Conservation (phyloP, 2,113 vertebrate species). For the Melanotaenia duboulayi region DNA sequence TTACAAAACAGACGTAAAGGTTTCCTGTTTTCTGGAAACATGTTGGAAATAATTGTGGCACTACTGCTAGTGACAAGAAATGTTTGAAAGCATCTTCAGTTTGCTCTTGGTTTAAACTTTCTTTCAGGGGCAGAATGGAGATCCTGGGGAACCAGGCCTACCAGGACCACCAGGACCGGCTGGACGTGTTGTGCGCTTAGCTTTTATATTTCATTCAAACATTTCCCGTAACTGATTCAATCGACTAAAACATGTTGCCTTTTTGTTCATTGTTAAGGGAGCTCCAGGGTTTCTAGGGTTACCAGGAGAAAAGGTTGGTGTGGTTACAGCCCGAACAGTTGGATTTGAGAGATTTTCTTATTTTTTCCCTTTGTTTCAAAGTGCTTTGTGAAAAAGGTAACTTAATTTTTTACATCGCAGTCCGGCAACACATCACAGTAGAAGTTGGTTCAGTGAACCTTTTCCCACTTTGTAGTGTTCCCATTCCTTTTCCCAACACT, state of each 20-base stretch:
- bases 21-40: neutral
- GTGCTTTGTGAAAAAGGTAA: no score
- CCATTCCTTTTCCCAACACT: no score
- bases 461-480: no score
- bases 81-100: no score
- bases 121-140: conserved; percentile 63
- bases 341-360: no score
- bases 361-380: no score
- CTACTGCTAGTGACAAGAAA: no score
- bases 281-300: conserved; percentile 53
- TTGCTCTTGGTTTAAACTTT: neutral
- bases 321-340: no score
- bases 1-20: neutral
- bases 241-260: neutral
- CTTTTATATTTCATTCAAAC: neutral
- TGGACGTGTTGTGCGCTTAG: conserved; percentile 59
- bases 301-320: conserved; percentile 78
- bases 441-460: no score
- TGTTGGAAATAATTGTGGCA: no score
- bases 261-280: conserved; percentile 53
- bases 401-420: no score
- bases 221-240: neutral
- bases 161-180: conserved; percentile 56
- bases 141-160: conserved; percentile 51
- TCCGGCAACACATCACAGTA: no score